Evolutionary conservation across 1,140 invertebrate genomes (phyloP).

Genomic region (Nilaparvata lugens): DNA sequence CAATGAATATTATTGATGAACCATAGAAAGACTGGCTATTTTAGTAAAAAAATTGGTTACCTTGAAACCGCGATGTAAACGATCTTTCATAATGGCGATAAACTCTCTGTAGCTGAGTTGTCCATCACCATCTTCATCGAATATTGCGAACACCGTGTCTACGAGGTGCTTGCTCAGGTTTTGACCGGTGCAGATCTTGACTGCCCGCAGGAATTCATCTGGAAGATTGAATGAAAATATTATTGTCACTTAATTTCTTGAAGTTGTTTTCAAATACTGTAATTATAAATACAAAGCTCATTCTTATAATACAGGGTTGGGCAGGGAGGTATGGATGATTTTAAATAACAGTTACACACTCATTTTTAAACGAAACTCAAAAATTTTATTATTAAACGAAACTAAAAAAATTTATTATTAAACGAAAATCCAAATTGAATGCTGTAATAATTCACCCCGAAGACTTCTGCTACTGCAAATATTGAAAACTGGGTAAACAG

Average conservation of each 20-base stretch:
- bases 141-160: slow-evolving; percentile 90
- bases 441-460: no score
- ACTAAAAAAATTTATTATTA: no score
- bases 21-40: neutral
- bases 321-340: no score
- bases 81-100: slow-evolving; percentile 97
- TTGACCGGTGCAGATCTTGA: slow-evolving; percentile 90
- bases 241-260: neutral
- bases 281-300: no score
- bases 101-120: slow-evolving; percentile 94
- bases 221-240: slow-evolving; percentile 27
- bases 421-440: no score
- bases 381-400: no score
- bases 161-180: slow-evolving; percentile 78
- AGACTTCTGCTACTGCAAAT: no score
- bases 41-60: slow-evolving; percentile 48
- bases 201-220: slow-evolving; percentile 93
- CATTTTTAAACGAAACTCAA: no score
- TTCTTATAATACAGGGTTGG: no score
- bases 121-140: slow-evolving; percentile 97
- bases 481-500: no score
- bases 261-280: neutral
- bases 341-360: no score
- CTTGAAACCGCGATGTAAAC: slow-evolving; percentile 90
- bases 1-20: no score